These are phyloP conservation scores for Nicator chloris DNA, from an alignment of 2,113 vertebrate species.

Conservation along the genomic window DNA sequence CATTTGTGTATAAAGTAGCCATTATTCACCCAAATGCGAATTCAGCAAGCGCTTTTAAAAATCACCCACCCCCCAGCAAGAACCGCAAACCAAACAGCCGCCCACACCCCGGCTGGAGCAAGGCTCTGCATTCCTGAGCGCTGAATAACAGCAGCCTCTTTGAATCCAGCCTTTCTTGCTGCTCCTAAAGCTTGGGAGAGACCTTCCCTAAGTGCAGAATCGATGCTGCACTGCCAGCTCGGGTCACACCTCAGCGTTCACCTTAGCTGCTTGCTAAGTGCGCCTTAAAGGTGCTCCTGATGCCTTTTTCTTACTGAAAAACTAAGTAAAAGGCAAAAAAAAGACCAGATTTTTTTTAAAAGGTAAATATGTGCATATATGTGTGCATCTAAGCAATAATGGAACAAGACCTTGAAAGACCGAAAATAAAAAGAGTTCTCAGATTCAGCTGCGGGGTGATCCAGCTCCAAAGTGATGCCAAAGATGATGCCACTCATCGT, in stretches of 20 bases:
- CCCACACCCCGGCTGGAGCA: constrained; percentile 73
- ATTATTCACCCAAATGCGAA: constrained; percentile 77
- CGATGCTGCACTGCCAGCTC: not conserved
- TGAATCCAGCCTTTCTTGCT: not conserved
- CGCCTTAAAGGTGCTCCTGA: accelerated
- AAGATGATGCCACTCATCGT: not conserved
- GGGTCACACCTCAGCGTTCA: not conserved
- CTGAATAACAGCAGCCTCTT: constrained; percentile 61
- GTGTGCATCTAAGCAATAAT: not conserved
- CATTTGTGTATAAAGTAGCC: constrained; percentile 64
- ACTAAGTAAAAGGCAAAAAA: accelerated
- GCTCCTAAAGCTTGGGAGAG: not conserved
- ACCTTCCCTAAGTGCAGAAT: not conserved
- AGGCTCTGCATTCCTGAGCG: constrained; percentile 70
- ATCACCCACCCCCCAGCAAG: constrained; percentile 66
- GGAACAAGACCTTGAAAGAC: not conserved
- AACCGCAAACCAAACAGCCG: constrained; percentile 77
- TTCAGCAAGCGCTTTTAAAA: constrained; percentile 67
- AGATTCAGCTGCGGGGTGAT: not conserved
- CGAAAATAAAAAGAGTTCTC: not conserved
- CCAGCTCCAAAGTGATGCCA: not conserved
- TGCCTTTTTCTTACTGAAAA: not conserved
- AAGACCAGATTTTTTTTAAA: not conserved
- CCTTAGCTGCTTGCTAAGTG: accelerated
- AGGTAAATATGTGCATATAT: accelerated